Percentiles rank a stretch among this genome's conserved stretches.
Evolutionary conservation across 1,140 invertebrate species (phyloP).

Genomic region (Latrodectus geometricus): DNA sequence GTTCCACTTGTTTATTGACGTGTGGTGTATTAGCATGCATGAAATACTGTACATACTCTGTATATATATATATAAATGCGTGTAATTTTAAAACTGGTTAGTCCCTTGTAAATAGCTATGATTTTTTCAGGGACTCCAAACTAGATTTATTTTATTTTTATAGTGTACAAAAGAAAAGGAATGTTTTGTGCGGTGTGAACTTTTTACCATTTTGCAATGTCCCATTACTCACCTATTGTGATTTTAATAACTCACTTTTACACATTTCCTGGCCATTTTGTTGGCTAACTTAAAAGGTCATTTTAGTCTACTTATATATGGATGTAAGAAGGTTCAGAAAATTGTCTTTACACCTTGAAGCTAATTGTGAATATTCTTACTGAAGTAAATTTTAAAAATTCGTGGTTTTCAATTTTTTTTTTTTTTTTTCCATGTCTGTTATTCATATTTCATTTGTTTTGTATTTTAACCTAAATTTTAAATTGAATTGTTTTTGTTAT

Average conservation of each 20-base stretch:
- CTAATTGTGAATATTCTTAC: background rate
- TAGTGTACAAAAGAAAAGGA: slow-evolving; percentile 56
- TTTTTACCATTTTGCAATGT: slow-evolving; percentile 61
- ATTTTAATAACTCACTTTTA: slow-evolving; percentile 58
- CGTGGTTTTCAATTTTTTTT: background rate
- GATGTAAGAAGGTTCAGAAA: background rate
- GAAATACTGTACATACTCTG: slow-evolving; percentile 42
- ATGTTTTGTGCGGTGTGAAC: slow-evolving; percentile 41
- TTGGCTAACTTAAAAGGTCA: background rate
- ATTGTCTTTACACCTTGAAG: background rate
- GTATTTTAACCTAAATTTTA: background rate
- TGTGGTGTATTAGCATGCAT: slow-evolving; percentile 53
- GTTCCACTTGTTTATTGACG: slow-evolving; percentile 48
- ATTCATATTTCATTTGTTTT: background rate
- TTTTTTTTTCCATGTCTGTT: background rate
- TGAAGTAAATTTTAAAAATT: background rate
- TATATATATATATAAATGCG: slow-evolving; percentile 57
- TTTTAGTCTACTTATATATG: slow-evolving; percentile 32
- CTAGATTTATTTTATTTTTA: slow-evolving; percentile 60
- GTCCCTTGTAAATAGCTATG: slow-evolving; percentile 56
- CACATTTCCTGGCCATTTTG: slow-evolving; percentile 41
- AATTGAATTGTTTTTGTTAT: background rate
- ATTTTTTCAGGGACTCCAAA: slow-evolving; percentile 45
- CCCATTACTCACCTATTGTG: slow-evolving; percentile 43
- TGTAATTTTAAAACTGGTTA: slow-evolving; percentile 56